Percentiles rank a stretch among this genome's conserved stretches.
Conservation (phyloP, 2,888 invertebrate species). For the Himalopsyche japonica region DNA sequence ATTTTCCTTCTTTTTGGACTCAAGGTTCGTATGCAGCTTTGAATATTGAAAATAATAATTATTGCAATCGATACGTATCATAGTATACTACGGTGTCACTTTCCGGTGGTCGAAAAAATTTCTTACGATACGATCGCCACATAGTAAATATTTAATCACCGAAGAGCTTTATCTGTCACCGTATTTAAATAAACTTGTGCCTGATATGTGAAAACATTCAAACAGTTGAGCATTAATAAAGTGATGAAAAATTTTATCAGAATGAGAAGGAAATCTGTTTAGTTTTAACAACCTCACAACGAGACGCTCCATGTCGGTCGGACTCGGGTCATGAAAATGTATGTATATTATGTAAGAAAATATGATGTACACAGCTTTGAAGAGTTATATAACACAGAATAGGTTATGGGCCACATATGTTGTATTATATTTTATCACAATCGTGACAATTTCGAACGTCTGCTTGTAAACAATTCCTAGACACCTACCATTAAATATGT, state of each 20-base stretch:
- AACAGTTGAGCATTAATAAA: neutral
- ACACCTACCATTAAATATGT: neutral
- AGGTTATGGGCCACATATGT: constrained; percentile 11
- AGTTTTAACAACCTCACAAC: neutral
- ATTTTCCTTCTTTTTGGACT: neutral
- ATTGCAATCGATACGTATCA: neutral
- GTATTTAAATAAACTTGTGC: constrained; percentile 24
- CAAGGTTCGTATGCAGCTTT: neutral
- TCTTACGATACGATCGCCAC: neutral
- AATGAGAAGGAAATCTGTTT: neutral
- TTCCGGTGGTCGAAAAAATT: too few relatives aligned
- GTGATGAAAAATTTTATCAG: neutral
- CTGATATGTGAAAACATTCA: constrained; percentile 17
- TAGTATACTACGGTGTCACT: neutral
- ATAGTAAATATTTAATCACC: neutral
- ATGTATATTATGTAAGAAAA: constrained; percentile 5
- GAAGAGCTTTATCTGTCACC: constrained; percentile 16
- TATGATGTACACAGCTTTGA: constrained; percentile 7
- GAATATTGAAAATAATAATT: neutral
- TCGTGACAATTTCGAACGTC: constrained; percentile 7
- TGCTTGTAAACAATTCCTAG: neutral
- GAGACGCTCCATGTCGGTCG: constrained; percentile 8
- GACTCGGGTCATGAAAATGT: neutral
- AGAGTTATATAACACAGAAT: constrained; percentile 7
- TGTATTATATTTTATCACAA: constrained; percentile 1